phyloP scores from a whole-genome alignment of 2,113 vertebrate genomes.

The Cercopithecus mona region DNA sequence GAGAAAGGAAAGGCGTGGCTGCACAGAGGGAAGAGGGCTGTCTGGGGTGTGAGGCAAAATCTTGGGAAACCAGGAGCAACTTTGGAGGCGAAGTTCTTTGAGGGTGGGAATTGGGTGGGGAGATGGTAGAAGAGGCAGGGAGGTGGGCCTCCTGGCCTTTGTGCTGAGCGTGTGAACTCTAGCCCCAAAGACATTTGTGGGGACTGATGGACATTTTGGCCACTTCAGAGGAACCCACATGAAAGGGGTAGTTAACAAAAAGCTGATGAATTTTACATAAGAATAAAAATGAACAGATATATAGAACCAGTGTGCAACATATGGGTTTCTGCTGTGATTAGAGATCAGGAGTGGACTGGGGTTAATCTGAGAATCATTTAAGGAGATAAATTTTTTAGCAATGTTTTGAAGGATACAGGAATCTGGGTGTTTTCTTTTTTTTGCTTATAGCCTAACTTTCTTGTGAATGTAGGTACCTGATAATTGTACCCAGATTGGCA shows the following conservation, averaged over 20 bases:
- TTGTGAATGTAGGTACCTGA: neutral
- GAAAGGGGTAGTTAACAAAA: neutral
- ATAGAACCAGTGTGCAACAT: neutral
- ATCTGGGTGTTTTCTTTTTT: neutral
- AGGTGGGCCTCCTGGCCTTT: neutral
- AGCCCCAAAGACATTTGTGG: neutral
- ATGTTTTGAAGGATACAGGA: neutral
- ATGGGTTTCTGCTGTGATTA: neutral
- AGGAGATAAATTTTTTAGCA: neutral
- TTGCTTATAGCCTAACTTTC: neutral
- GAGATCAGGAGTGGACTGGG: neutral
- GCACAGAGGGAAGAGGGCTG: neutral
- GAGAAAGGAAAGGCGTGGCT: neutral
- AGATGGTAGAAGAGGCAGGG: neutral
- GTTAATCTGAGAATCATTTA: conserved; percentile 43
- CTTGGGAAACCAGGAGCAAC: neutral
- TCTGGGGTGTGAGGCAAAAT: neutral
- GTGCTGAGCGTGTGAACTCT: neutral
- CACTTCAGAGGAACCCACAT: neutral
- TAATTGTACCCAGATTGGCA: neutral
- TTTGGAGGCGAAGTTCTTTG: neutral
- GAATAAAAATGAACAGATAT: neutral
- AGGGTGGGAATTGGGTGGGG: neutral
- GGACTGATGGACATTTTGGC: neutral
- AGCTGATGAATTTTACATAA: neutral